Conservation (phyloP, 1,140 invertebrate genomes). For the Pseudobourletiella spinata region DNA sequence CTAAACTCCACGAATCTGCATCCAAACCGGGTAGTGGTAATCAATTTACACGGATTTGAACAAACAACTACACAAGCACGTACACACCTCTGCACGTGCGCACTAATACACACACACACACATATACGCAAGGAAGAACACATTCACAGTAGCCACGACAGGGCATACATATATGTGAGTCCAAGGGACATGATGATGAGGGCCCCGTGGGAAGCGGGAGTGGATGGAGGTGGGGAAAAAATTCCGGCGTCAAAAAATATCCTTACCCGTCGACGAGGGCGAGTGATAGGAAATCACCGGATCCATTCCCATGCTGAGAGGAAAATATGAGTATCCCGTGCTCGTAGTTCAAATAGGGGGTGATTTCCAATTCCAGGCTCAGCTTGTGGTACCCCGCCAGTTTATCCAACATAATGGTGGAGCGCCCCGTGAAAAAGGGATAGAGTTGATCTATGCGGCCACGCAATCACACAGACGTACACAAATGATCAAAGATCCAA, state of each 20-base stretch:
- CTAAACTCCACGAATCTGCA: conserved; percentile 52
- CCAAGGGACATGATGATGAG: neutral
- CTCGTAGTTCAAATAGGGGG: conserved; percentile 57
- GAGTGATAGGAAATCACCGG: conserved; percentile 80
- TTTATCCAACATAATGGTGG: conserved; percentile 59
- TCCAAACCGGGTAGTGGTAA: conserved; percentile 10
- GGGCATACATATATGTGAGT: no score
- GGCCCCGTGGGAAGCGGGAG: neutral
- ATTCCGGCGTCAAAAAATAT: neutral
- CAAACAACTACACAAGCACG: conserved; percentile 43
- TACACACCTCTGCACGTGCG: neutral
- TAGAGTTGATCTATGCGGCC: conserved; percentile 51
- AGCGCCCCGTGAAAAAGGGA: conserved; percentile 61
- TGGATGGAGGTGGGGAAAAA: neutral
- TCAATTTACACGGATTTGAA: neutral
- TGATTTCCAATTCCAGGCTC: conserved; percentile 80
- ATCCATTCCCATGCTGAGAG: conserved; percentile 73
- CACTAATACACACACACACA: neutral
- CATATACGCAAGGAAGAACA: no score
- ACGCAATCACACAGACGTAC: neutral
- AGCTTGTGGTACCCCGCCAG: conserved; percentile 75
- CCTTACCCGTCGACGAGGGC: conserved; percentile 67
- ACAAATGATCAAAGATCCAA: no score
- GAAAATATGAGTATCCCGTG: conserved; percentile 82
- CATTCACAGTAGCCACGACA: no score